These are phyloP conservation scores for Phytoseiulus persimilis DNA, from an alignment of 2,888 invertebrate genomes.

Conservation along the genomic window DNA sequence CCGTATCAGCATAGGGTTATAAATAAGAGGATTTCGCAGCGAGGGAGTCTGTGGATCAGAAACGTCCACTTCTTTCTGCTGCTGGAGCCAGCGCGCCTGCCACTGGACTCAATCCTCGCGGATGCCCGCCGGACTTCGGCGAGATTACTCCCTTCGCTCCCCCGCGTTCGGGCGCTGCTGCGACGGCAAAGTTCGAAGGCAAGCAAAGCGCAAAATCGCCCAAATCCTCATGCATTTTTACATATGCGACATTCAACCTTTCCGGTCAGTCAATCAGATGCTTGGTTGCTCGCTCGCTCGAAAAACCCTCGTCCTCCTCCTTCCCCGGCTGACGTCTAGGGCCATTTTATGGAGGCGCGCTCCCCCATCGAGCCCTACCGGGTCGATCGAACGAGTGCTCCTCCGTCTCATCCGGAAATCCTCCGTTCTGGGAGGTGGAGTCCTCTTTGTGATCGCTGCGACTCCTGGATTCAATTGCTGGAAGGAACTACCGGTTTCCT, in stretches of 20 bases:
- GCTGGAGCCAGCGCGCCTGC: neutral
- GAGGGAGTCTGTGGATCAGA: neutral
- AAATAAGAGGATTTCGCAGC: slow-evolving; percentile 38
- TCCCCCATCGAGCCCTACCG: too few relatives aligned
- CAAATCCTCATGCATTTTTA: neutral
- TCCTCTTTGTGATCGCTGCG: too few relatives aligned
- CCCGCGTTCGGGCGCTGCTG: neutral
- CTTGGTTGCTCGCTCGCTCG: neutral
- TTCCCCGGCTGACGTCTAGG: too few relatives aligned
- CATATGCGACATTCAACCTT: neutral
- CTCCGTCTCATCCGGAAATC: too few relatives aligned
- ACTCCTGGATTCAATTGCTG: too few relatives aligned
- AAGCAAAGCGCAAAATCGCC: neutral
- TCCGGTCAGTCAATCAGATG: neutral
- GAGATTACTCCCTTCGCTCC: neutral
- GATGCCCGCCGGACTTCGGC: neutral
- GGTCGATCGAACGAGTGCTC: too few relatives aligned
- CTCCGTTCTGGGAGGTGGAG: too few relatives aligned
- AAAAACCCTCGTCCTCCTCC: neutral
- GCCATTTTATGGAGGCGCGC: too few relatives aligned
- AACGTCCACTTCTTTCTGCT: slow-evolving; percentile 5
- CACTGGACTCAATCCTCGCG: neutral
- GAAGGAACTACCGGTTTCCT: too few relatives aligned
- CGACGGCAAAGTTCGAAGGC: neutral
- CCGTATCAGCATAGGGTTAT: slow-evolving; percentile 36